Evolutionary conservation across 2,113 vertebrate genomes (phyloP), one percentile per base, ranked within the genome.

Genomic region (Heterocephalus glaber): DNA sequence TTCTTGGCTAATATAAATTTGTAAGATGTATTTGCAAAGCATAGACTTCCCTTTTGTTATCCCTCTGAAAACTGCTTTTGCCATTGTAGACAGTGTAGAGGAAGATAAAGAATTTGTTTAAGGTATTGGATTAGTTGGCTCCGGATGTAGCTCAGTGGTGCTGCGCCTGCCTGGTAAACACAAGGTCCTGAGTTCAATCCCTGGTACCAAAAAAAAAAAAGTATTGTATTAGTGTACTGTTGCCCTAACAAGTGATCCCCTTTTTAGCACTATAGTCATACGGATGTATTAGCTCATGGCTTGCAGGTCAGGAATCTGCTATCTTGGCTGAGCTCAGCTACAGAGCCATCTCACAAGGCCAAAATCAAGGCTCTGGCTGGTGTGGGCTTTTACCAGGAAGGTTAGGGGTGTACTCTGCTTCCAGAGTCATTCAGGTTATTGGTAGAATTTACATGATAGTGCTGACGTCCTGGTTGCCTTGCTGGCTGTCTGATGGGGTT

Each of bases 201-300:
- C 47, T 49, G 47, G 47, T 9, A 49, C 47, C n/a, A n/a, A n/a
- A n/a, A n/a, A n/a, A n/a, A n/a, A n/a, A n/a, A n/a, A n/a, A 89
- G 52, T 90, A 35, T 26, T 56, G 44, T 24, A 86, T 82, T 74
- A 56, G 41, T 81, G 7, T 85, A 47, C 54, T 60, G 26, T 10
- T 88, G 12, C 35, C 22, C n/a, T 92, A 83, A 89, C 38, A 93
- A 93, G 89, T 83, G 44, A 77, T 86, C 14, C 61, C 35, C 88
- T n/a, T 88, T 80, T 77, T 47, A 61, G 66, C 28, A 84, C 33
- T 84, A 54, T 74, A 65, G 49, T 7, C 35, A 54, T 52, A 14
- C 19, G 4, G 58, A 86, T 79, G 89, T 80, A 86, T 83, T 79
- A 11, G 56, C 52, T 92, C 28, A 60, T 1, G 22, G 14, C 70